phyloP scores from a whole-genome alignment of 2,888 invertebrate genomes.

The Malthinus flaveolus region DNA sequence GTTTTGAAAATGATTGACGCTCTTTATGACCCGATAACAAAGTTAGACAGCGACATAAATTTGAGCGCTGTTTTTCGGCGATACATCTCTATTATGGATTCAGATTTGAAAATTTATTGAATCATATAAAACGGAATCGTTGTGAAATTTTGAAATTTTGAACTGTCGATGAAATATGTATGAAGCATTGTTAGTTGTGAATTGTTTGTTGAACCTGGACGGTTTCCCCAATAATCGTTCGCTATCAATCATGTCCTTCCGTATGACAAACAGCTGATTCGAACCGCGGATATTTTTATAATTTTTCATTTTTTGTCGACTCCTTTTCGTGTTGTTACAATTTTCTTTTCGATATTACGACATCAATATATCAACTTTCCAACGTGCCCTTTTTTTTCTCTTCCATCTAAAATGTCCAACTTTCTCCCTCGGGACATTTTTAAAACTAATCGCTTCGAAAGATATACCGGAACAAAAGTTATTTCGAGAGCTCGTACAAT shows the following conservation, averaged over 20 bases:
- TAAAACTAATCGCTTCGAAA: conserved; percentile 1
- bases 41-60: conserved; percentile 42
- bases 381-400: conserved; percentile 8
- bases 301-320: conserved; percentile 32
- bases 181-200: conserved; percentile 38
- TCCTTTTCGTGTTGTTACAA: conserved; percentile 21
- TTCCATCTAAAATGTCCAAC: conserved; percentile 6
- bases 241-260: conserved; percentile 42
- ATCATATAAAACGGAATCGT: conserved; percentile 46
- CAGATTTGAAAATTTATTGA: conserved; percentile 44
- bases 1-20: conserved; percentile 41
- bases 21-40: conserved; percentile 40
- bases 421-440: not conserved
- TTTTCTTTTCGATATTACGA: conserved; percentile 19
- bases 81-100: conserved; percentile 45
- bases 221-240: conserved; percentile 40
- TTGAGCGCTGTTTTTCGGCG: conserved; percentile 33
- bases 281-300: conserved; percentile 30
- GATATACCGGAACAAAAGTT: too few species aligned
- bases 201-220: conserved; percentile 32
- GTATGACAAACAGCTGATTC: conserved; percentile 41
- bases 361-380: conserved; percentile 13
- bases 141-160: conserved; percentile 41
- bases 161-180: conserved; percentile 42
- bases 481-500: too few species aligned